Base-by-base conservation (phyloP, 2,888 invertebrate genomes). In the Sarcophaga carnaria region DNA sequence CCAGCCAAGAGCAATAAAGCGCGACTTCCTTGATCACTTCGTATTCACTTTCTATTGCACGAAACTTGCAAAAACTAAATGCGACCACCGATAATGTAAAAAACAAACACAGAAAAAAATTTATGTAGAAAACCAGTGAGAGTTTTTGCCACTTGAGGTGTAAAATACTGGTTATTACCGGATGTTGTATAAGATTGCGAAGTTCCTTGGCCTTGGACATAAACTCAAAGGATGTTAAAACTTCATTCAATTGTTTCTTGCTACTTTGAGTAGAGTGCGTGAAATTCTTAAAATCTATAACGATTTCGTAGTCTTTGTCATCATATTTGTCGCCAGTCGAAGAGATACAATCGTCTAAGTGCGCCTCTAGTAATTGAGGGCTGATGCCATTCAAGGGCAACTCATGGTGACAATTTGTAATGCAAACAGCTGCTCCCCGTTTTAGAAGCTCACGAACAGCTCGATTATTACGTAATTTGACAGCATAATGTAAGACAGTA, bases 131-230 rank as follows among this genome's bases (percentile, higher is more conserved):
- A 49, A 97, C 94, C 87, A 95, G 94, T 82, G 96, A 95, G 88
- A 97, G 95, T 88, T 96, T 94, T 91, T 96, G 95, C 97, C 97
- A 97, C 92, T 97, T 97, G 82, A 97, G 94, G 89, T 96, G 96
- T 8, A 97, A 93, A 90, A 97, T 97, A 89, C 97, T 97, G 1
- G 96, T 96, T 74, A 97, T 95, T 0, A 97, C 94, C 0, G 97
- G 97, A 93, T 97, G 97, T 89, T 95, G 96, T 25, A 97, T 92
- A 49, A 97, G 93, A 84, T 96, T 95, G 47, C 95, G 95, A 84
- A 97, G 93, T 83, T 96, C 96, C 87, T 95, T 94, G 64, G 96
- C 95, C 89, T 95, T 94, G 74, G 96, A 96, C 93, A 97, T 96
- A 90, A 95, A 96, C 14, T 95, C 93, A 71, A 97, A 94, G n/a